Percentiles rank a stretch among this genome's conserved stretches.
These are phyloP conservation scores for Melanaphis sacchari DNA, from an alignment of 1,140 invertebrate genomes.

Conservation along the genomic window DNA sequence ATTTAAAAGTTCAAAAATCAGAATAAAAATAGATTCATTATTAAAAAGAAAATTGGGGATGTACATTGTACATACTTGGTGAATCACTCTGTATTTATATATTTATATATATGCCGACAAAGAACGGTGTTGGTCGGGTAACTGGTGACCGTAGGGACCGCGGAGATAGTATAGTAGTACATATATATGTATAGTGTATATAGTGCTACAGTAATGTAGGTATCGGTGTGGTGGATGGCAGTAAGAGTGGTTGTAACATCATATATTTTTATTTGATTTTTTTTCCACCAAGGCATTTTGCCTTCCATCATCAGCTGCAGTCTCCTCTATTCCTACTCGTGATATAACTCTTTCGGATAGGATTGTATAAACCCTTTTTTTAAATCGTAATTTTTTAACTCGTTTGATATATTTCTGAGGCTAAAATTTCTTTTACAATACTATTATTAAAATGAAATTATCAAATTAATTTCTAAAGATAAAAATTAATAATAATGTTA, in stretches of 20 bases:
- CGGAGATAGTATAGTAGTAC: background rate
- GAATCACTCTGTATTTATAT: background rate
- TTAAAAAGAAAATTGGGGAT: background rate
- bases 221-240: background rate
- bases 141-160: conserved; percentile 22
- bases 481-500: background rate
- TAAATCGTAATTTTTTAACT: background rate
- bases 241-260: background rate
- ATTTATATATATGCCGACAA: background rate
- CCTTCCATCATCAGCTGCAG: background rate
- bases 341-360: background rate
- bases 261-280: conserved; percentile 48
- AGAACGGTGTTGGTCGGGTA: background rate
- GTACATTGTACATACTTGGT: background rate
- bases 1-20: background rate
- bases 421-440: background rate
- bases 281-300: background rate
- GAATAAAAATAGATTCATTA: background rate
- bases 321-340: background rate
- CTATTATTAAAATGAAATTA: background rate
- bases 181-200: background rate
- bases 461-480: background rate
- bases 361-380: background rate
- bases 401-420: background rate
- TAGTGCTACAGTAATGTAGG: background rate